Base-by-base conservation (phyloP, 2,113 vertebrate species). In the Cyanoramphus novaezelandiae region DNA sequence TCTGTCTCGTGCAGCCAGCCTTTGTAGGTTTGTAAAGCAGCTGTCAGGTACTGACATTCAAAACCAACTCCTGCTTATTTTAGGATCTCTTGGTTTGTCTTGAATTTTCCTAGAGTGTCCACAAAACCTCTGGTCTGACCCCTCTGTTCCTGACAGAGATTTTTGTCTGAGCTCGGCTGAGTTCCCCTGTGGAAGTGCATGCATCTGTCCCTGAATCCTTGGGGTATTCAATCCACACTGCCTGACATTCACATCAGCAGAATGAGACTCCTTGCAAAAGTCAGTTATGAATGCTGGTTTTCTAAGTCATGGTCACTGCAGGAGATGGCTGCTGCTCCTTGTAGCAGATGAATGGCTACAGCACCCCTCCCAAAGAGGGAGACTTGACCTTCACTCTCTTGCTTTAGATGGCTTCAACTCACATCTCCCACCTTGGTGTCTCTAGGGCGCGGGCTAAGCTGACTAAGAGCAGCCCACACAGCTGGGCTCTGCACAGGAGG, bases 151-250 rank as follows among this genome's bases (percentile, higher is more conserved):
- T 59, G 41, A 62, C 23, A 75, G 55, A 85, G n/a, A 16, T 49
- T 63, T 0, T 0, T 43, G 60, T 59, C 29, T 0, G 1, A 62
- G 28, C 7, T 79, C 3, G 1, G 47, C 35, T 43, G 63, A 72
- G 15, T 27, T 83, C 19, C 35, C 13, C 2, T 13, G 27, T 72
- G 46, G 46, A 74, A 78, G 7, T 27, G 23, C 0, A 0, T 68
- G 33, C 23, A 29, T 68, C 47, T 79, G 37, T n/a, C 17, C 44
- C 44, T 64, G n/a, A 82, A 52, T 57, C 44, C n/a, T 82, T 76
- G 44, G 9, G 33, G 15, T 39, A 24, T 68, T 76, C 57, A 67
- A n/a, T 65, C 53, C 49, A 75, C 78, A 55, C 35, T 53, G 35
- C 33, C 67, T 60, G 57, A 72, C 11, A 20, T 67, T 41, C 35